These are phyloP conservation scores for Poecilus cupreus DNA, from an alignment of 2,888 invertebrate genomes.

Conservation along the genomic window DNA sequence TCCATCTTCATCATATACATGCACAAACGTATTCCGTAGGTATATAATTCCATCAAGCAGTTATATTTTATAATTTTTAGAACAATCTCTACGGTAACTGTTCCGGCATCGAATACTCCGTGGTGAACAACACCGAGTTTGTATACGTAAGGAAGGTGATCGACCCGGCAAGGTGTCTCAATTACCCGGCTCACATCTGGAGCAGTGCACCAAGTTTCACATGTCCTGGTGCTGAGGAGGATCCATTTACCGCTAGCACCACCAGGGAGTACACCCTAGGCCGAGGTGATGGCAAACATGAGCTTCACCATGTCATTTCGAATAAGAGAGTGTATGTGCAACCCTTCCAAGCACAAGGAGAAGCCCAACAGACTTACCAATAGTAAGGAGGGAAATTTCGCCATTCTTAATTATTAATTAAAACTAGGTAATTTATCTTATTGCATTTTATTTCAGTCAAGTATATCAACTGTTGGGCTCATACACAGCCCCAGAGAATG, in stretches of 20 bases:
- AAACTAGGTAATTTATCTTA: too few species aligned
- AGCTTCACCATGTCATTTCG: constrained; percentile 46
- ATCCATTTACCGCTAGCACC: constrained; percentile 50
- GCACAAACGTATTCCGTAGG: too few species aligned
- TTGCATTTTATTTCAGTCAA: too few species aligned
- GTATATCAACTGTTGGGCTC: constrained; percentile 30
- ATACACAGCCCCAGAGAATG: background rate
- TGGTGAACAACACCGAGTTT: constrained; percentile 50
- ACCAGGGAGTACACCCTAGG: constrained; percentile 50
- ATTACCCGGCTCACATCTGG: constrained; percentile 52
- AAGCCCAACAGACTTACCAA: constrained; percentile 53
- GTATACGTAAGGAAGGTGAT: constrained; percentile 54
- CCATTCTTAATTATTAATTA: background rate
- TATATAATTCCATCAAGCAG: too few species aligned
- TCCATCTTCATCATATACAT: too few species aligned
- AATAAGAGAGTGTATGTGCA: constrained; percentile 53
- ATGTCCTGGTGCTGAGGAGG: constrained; percentile 45
- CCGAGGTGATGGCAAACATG: constrained; percentile 35
- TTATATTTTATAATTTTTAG: too few species aligned
- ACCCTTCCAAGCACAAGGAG: constrained; percentile 59
- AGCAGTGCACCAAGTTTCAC: constrained; percentile 50
- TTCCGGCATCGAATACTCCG: constrained; percentile 53
- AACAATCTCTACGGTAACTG: constrained; percentile 58
- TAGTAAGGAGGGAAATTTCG: constrained; percentile 35
- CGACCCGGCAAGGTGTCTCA: constrained; percentile 49